phyloP scores from a whole-genome alignment of 2,113 vertebrate genomes.

The Trinectes maculatus region DNA sequence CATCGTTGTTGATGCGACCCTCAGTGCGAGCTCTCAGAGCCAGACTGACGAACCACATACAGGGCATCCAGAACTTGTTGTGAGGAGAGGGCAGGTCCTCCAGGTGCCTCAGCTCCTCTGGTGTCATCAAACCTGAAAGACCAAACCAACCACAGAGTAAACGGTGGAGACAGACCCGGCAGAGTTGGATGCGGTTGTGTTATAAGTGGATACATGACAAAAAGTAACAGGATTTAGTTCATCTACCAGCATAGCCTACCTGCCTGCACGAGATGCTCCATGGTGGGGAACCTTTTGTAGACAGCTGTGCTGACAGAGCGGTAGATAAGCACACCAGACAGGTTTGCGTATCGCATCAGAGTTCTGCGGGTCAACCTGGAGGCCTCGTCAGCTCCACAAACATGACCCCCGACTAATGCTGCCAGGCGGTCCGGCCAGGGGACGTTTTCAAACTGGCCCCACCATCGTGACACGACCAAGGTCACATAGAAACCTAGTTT shows the following conservation, averaged over 20 bases:
- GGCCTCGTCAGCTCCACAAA: constrained; percentile 88
- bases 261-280: constrained; percentile 90
- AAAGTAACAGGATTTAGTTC: no score
- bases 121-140: constrained; percentile 90
- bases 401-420: constrained; percentile 88
- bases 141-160: no score
- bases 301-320: constrained; percentile 94
- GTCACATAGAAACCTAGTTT: constrained; percentile 95
- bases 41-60: constrained; percentile 95
- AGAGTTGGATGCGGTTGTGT: no score
- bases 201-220: no score
- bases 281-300: constrained; percentile 95
- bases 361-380: constrained; percentile 89
- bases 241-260: constrained; percentile 73
- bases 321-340: constrained; percentile 89
- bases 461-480: constrained; percentile 95
- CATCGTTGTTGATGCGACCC: constrained; percentile 91
- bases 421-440: constrained; percentile 94
- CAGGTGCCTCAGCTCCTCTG: constrained; percentile 87
- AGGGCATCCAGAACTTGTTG: constrained; percentile 97
- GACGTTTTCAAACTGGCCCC: constrained; percentile 95
- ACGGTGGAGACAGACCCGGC: no score
- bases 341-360: constrained; percentile 93
- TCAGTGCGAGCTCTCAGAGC: constrained; percentile 88
- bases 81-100: constrained; percentile 90